Percentiles rank a stretch among this genome's conserved stretches.
These are phyloP conservation scores for Apotomis betuletana DNA, from an alignment of 2,888 invertebrate species.

Conservation along the genomic window DNA sequence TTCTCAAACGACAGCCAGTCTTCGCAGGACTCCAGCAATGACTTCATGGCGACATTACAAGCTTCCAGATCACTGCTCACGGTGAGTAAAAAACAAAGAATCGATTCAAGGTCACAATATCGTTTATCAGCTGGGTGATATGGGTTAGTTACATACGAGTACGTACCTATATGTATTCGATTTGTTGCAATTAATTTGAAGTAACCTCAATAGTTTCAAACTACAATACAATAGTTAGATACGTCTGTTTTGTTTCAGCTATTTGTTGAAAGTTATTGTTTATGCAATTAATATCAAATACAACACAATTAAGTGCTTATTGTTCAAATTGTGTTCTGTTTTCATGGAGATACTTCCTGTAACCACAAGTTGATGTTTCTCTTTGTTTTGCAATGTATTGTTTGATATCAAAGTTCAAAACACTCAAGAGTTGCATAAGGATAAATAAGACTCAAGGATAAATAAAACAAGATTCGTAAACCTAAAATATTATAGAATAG, in stretches of 20 bases:
- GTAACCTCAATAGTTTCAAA: slow-evolving; percentile 15
- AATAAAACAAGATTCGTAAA: neutral
- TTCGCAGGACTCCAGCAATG: slow-evolving; percentile 83
- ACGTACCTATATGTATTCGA: slow-evolving; percentile 9
- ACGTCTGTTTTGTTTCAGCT: slow-evolving; percentile 3
- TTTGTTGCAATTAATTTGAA: neutral
- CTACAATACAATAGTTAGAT: neutral
- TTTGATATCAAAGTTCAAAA: slow-evolving; percentile 5
- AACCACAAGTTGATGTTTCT: slow-evolving; percentile 28
- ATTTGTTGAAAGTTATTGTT: neutral
- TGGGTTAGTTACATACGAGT: slow-evolving; percentile 7
- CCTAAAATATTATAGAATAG: no score
- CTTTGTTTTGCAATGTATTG: slow-evolving; percentile 17
- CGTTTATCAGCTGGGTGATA: slow-evolving; percentile 4
- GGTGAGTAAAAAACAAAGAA: slow-evolving; percentile 60
- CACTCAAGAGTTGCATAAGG: neutral
- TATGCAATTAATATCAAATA: slow-evolving; percentile 1
- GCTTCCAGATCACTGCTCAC: slow-evolving; percentile 68
- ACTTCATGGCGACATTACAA: slow-evolving; percentile 67
- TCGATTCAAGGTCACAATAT: slow-evolving; percentile 35
- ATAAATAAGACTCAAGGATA: neutral
- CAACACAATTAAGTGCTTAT: slow-evolving; percentile 9
- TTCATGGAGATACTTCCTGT: slow-evolving; percentile 13
- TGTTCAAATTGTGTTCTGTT: slow-evolving; percentile 10
- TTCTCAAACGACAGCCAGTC: slow-evolving; percentile 85